phyloP scores from a whole-genome alignment of 2,888 invertebrate species.

The Myopa tessellatipennis region DNA sequence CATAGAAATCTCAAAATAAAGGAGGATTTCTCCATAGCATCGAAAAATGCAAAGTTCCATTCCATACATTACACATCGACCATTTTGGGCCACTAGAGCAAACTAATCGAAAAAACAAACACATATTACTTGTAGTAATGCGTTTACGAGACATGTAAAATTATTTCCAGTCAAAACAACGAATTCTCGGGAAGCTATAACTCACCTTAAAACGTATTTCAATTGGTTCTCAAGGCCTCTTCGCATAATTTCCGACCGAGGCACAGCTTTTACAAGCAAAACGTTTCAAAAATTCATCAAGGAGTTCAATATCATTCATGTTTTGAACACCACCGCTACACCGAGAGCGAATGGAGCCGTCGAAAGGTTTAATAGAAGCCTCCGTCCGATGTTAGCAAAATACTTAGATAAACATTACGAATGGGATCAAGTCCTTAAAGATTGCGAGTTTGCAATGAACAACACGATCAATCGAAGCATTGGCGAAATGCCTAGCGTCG shows the following conservation, averaged over 20 bases:
- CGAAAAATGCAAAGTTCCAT: background rate
- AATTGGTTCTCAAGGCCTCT: conserved; percentile 28
- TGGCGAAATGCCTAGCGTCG: background rate
- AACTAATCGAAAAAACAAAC: conserved; percentile 37
- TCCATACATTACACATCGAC: background rate
- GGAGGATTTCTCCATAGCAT: background rate
- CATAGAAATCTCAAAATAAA: background rate
- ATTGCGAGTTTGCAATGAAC: background rate
- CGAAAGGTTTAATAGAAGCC: background rate
- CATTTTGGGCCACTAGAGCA: conserved; percentile 21
- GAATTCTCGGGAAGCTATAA: conserved; percentile 25
- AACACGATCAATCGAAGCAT: background rate
- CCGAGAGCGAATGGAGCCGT: conserved; percentile 13
- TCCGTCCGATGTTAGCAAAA: background rate
- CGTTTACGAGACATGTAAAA: conserved; percentile 27
- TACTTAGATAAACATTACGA: background rate
- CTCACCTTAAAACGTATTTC: conserved; percentile 32
- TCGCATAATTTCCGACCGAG: conserved; percentile 38
- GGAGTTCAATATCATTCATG: conserved; percentile 38
- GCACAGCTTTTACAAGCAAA: conserved; percentile 32
- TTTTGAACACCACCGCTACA: conserved; percentile 35
- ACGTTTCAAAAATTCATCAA: conserved; percentile 27
- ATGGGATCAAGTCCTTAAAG: background rate
- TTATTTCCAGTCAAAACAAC: conserved; percentile 37
- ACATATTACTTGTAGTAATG: conserved; percentile 23